Conservation (phyloP, 2,797 vertebrate species). For the Hydrolagus colliei region DNA sequence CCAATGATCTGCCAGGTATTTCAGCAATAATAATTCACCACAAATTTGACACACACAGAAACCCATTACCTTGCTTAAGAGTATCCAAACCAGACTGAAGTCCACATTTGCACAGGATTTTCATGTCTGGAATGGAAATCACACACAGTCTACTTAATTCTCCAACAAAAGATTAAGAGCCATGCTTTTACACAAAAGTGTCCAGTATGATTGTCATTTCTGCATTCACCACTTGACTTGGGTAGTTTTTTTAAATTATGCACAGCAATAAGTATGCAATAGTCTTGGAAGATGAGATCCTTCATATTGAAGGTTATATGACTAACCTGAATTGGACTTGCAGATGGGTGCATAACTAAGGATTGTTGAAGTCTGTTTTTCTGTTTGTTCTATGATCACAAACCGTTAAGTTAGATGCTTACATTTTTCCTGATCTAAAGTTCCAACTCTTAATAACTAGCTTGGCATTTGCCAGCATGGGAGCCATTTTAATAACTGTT, state of each 20-base stretch:
- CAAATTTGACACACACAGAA: too few species aligned
- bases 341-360: neutral
- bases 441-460: neutral
- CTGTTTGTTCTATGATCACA: neutral
- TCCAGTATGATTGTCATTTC: neutral
- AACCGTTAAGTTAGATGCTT: neutral
- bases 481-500: neutral
- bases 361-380: neutral
- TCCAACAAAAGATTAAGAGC: neutral
- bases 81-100: too few species aligned
- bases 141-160: too few species aligned
- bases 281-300: slow-evolving; percentile 43
- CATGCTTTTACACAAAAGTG: neutral
- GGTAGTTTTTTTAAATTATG: slow-evolving; percentile 14
- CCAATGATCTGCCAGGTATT: too few species aligned
- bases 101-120: too few species aligned
- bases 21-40: too few species aligned
- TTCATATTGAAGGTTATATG: slow-evolving; percentile 76
- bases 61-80: too few species aligned
- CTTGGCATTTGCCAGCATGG: neutral
- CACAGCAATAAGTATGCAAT: neutral
- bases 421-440: neutral
- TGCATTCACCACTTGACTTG: neutral
- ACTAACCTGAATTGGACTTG: neutral
- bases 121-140: too few species aligned